A percentile compares a stretch with the other conserved stretches of the same genome.
Evolutionary conservation across 2,113 vertebrate genomes (phyloP).

Genomic region (Cynoglossus semilaevis): DNA sequence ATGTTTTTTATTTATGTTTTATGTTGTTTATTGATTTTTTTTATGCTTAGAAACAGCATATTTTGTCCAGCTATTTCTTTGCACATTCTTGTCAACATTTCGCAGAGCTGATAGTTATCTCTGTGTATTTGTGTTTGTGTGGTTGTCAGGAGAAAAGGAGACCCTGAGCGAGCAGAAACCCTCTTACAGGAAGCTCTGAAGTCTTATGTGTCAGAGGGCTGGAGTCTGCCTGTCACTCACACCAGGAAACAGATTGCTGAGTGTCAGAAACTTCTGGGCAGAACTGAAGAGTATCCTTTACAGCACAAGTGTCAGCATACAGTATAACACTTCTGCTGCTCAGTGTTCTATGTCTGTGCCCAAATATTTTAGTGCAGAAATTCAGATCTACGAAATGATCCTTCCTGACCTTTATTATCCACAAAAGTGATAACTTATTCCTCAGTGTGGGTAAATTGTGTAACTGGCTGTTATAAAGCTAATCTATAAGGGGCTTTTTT

Average conservation of each 20-base stretch:
- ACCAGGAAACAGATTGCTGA: constrained; percentile 91
- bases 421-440: too few relatives aligned
- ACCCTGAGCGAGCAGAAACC: constrained; percentile 86
- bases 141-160: constrained; percentile 85
- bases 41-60: too few relatives aligned
- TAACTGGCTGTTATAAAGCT: too few relatives aligned
- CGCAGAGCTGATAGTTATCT: neutral
- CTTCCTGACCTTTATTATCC: too few relatives aligned
- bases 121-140: constrained; percentile 14
- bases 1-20: too few relatives aligned
- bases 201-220: constrained; percentile 89
- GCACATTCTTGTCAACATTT: neutral
- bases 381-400: too few relatives aligned
- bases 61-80: neutral
- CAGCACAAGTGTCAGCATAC: neutral
- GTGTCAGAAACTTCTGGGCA: constrained; percentile 90
- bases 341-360: too few relatives aligned
- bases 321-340: too few relatives aligned
- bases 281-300: constrained; percentile 93
- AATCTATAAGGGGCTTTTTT: too few relatives aligned
- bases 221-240: constrained; percentile 89
- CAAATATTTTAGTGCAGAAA: neutral
- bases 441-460: too few relatives aligned
- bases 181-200: constrained; percentile 91
- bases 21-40: too few relatives aligned